A percentile compares a stretch with the other conserved stretches of the same genome.
These are phyloP conservation scores for Ectropis grisescens DNA, from an alignment of 1,140 invertebrate species.

Conservation along the genomic window DNA sequence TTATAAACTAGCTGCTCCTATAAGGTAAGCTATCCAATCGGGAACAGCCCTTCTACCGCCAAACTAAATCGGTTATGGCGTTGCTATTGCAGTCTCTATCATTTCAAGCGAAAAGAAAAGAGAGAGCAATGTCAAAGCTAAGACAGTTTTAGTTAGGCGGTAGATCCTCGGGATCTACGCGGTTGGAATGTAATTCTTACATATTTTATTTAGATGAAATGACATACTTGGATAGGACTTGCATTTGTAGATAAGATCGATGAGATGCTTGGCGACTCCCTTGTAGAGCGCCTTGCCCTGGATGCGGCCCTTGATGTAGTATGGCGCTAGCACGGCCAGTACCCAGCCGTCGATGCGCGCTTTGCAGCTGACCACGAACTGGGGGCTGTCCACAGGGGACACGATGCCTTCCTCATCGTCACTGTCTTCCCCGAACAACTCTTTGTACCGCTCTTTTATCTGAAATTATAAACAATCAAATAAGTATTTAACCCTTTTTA, in stretches of 20 bases:
- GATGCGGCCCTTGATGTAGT: constrained; percentile 50
- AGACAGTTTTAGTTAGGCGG: too few species aligned
- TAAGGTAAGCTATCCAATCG: too few species aligned
- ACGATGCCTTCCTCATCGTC: constrained; percentile 58
- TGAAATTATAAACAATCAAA: constrained; percentile 23
- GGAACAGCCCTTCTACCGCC: too few species aligned
- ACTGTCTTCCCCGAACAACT: constrained; percentile 59
- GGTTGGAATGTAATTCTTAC: too few species aligned
- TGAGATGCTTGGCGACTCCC: constrained; percentile 50
- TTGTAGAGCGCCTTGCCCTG: constrained; percentile 49
- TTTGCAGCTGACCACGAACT: constrained; percentile 56
- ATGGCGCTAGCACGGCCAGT: constrained; percentile 46
- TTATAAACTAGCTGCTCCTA: too few species aligned
- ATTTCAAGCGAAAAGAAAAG: too few species aligned
- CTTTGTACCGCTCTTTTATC: constrained; percentile 44
- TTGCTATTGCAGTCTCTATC: too few species aligned
- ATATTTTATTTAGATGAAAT: constrained; percentile 4
- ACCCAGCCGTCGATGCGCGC: constrained; percentile 61
- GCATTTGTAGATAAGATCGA: constrained; percentile 55
- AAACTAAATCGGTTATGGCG: too few species aligned
- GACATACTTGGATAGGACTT: constrained; percentile 60
- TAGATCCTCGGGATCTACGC: too few species aligned
- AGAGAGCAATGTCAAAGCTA: too few species aligned
- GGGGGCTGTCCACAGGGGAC: constrained; percentile 48
- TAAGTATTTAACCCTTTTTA: too few species aligned